A percentile compares a stretch with the other conserved stretches of the same genome.
phyloP scores from a whole-genome alignment of 2,797 vertebrate species.

The Neostethus bicornis region DNA sequence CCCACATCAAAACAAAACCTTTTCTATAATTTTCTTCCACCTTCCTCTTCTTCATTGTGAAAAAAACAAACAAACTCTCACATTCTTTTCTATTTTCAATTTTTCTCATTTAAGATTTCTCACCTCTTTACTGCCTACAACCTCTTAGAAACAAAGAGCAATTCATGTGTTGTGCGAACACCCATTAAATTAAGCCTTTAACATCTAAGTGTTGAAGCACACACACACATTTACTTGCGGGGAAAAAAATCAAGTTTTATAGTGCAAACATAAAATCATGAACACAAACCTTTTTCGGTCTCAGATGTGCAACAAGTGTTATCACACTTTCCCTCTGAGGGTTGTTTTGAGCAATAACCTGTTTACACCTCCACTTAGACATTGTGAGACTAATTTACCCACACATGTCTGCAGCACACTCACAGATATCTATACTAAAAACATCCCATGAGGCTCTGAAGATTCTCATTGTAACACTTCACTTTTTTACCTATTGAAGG shows the following conservation, averaged over 20 bases:
- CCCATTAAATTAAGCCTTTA: slow-evolving; percentile 12
- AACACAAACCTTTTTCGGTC: slow-evolving; percentile 28
- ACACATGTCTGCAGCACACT: slow-evolving; percentile 11
- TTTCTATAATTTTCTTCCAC: background rate
- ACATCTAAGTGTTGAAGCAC: slow-evolving; percentile 3
- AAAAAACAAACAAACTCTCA: slow-evolving; percentile 14
- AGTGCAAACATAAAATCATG: slow-evolving; percentile 27
- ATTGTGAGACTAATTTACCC: slow-evolving; percentile 4
- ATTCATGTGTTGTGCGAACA: slow-evolving; percentile 18
- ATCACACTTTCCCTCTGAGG: slow-evolving; percentile 27
- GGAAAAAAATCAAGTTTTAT: slow-evolving; percentile 13
- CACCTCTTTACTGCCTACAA: slow-evolving; percentile 30
- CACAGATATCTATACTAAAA: slow-evolving; percentile 17
- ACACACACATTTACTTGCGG: background rate
- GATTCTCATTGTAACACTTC: slow-evolving; percentile 57
- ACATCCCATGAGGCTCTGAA: slow-evolving; percentile 37
- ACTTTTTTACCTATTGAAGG: slow-evolving; percentile 70
- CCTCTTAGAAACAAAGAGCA: slow-evolving; percentile 42
- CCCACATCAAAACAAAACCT: background rate
- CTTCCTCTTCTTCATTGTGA: slow-evolving; percentile 19
- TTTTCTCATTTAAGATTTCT: slow-evolving; percentile 23
- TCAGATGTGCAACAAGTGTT: slow-evolving; percentile 39
- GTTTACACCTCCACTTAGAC: slow-evolving; percentile 31
- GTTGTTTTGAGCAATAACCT: slow-evolving; percentile 41
- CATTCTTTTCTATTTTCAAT: slow-evolving; percentile 20